A percentile compares a stretch with the other conserved stretches of the same genome.
phyloP scores from a whole-genome alignment of 2,797 vertebrate genomes.

The Yasuhikotakia modesta region DNA sequence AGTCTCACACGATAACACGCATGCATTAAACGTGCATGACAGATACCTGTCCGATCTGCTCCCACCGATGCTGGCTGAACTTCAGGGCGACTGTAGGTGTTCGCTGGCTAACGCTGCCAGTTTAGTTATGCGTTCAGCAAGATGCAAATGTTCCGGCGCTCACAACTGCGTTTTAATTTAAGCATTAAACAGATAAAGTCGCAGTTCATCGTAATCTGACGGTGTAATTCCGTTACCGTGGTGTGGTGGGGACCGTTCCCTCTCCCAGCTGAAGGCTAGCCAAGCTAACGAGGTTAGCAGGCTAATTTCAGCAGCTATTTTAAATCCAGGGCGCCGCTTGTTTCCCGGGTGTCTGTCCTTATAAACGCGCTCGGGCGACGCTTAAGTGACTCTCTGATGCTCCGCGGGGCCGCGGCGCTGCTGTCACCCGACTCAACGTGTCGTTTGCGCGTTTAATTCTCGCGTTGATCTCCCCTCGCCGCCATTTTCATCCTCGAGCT shows the following conservation, averaged over 20 bases:
- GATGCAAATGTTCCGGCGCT: slow-evolving; percentile 46
- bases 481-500: slow-evolving; percentile 68
- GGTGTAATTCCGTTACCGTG: slow-evolving; percentile 6
- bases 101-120: slow-evolving; percentile 39
- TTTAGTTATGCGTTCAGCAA: slow-evolving; percentile 55
- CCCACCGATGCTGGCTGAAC: slow-evolving; percentile 23
- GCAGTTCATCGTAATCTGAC: slow-evolving; percentile 5
- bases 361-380: slow-evolving; percentile 27
- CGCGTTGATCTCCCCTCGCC: slow-evolving; percentile 60
- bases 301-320: slow-evolving; percentile 64
- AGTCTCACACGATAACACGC: too few species aligned
- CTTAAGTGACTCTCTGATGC: slow-evolving; percentile 9
- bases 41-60: slow-evolving; percentile 43
- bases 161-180: not conserved
- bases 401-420: slow-evolving; percentile 15
- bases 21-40: not conserved
- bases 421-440: slow-evolving; percentile 41
- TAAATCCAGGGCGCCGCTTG: slow-evolving; percentile 58
- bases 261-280: slow-evolving; percentile 28
- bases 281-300: slow-evolving; percentile 58
- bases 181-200: not conserved
- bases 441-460: slow-evolving; percentile 55
- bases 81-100: slow-evolving; percentile 22
- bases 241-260: slow-evolving; percentile 19
- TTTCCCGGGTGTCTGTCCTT: slow-evolving; percentile 42